Conservation (phyloP, 2,888 invertebrate species). For the Zelleria hepariella region DNA sequence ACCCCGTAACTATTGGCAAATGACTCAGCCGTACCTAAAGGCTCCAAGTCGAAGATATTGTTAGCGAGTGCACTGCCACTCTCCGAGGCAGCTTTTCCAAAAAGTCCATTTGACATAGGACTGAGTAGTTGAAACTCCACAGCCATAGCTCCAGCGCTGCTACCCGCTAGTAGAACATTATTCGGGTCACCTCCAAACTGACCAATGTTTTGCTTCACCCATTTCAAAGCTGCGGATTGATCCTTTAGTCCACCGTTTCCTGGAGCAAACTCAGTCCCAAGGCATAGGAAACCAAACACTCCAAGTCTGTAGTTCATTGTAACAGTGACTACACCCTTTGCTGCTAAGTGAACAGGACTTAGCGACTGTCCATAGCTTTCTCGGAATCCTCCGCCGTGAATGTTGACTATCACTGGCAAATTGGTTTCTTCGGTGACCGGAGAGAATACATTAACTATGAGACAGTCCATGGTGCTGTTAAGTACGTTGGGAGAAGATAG, state of each 20-base stretch:
- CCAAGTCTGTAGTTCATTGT: slow-evolving; percentile 8
- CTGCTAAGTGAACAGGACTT: not conserved
- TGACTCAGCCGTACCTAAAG: not conserved
- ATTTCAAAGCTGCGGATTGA: slow-evolving; percentile 5
- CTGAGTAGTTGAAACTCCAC: slow-evolving; percentile 1
- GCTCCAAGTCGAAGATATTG: not conserved
- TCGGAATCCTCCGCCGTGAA: slow-evolving; percentile 5
- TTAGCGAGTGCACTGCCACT: slow-evolving; percentile 2
- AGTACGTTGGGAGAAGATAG: not conserved
- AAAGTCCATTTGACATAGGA: slow-evolving; percentile 1
- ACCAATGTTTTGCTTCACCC: slow-evolving; percentile 1
- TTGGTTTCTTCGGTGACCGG: not conserved
- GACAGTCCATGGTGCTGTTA: slow-evolving; percentile 3
- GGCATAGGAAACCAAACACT: slow-evolving; percentile 5
- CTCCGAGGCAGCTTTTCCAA: slow-evolving; percentile 3
- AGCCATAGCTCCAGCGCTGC: slow-evolving; percentile 3
- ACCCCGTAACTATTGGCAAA: not conserved
- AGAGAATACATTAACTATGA: slow-evolving; percentile 6
- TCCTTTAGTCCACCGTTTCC: slow-evolving; percentile 7
- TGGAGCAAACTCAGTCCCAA: slow-evolving; percentile 2
- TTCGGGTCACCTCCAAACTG: slow-evolving; percentile 7
- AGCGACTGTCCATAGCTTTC: slow-evolving; percentile 3
- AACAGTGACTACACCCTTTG: not conserved
- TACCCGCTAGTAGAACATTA: slow-evolving; percentile 1
- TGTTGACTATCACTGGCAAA: slow-evolving; percentile 5